Base-by-base conservation (phyloP, 2,888 invertebrate genomes). In the Meloe dianella region DNA sequence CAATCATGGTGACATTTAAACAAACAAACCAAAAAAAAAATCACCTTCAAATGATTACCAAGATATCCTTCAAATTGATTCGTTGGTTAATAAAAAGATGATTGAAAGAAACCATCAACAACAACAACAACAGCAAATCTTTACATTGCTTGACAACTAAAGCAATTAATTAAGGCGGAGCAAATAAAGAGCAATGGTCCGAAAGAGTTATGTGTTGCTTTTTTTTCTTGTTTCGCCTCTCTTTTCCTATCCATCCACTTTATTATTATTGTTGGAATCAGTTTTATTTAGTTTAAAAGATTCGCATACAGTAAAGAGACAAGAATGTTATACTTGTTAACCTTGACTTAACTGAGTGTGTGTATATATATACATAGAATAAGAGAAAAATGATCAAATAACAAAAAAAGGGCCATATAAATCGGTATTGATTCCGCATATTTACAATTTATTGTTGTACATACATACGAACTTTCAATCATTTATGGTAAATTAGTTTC, bases 121-220 rank as follows among this genome's bases (percentile, higher is more conserved):
- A 20, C 10, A 47, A 20, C n/a, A 14, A 17, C 17, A 17, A 41
- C 4, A 7, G 17, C 17, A 47, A 47, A 47, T 9, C 17, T 20
- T 20, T 7, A 20, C 6, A 47, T 47, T 20, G 20, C 20, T 47
- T 20, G 47, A 62, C 65, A 51, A 65, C 54, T 41, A 47, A 32
- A 38, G 62, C 65, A 68, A 68, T 68, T 68, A 68, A 68, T 68
- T 68, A 66, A 65, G 65, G 63, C 61, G 68, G 68, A 61, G 60
- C 54, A 63, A 68, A 60, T n/a, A 62, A 54, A 65, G 68, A 68
- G 68, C 63, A 68, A 68, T 68, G 68, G 65, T 65, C 65, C 65
- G 65, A 65, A 32, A 47, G 27, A 47, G 54, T 54, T 47, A 7
- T 47, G 17, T 20, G 20, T 47, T 47, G 17, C 9, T 47, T 20